A percentile compares a stretch with the other conserved stretches of the same genome.
Evolutionary conservation across 2,113 vertebrate species (phyloP).

Genomic region (Dicerorhinus sumatrensis): DNA sequence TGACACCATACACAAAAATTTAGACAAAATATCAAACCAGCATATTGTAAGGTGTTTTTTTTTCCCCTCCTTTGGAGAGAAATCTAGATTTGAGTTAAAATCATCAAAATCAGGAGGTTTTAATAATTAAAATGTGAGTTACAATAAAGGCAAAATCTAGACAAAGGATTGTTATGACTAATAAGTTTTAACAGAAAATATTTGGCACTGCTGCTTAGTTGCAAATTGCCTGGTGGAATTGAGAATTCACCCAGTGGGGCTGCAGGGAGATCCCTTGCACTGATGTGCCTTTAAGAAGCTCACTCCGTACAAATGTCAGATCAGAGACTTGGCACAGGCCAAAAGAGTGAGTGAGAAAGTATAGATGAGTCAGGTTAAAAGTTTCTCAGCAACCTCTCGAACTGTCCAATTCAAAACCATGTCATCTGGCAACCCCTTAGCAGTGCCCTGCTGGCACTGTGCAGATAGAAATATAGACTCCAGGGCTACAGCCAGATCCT

Average conservation of each 20-base stretch:
- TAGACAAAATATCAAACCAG: neutral
- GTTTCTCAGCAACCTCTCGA: neutral
- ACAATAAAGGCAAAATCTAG: neutral
- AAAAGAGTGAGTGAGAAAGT: neutral
- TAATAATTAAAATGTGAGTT: conserved; percentile 41
- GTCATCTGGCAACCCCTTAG: neutral
- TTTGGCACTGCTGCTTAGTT: neutral
- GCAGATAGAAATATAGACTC: neutral
- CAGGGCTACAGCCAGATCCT: neutral
- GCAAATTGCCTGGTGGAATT: neutral
- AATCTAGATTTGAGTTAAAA: conserved; percentile 6
- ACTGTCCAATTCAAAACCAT: neutral
- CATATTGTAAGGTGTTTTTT: neutral
- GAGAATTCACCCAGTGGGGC: neutral
- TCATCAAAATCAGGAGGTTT: neutral
- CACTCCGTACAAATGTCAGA: neutral
- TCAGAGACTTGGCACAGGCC: neutral
- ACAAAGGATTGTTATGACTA: neutral
- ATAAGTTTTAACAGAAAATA: neutral
- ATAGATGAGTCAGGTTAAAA: neutral
- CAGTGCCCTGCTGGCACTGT: neutral
- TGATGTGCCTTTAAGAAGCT: neutral
- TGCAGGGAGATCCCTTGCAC: neutral
- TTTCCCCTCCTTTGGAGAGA: neutral
- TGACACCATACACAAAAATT: neutral